A percentile compares a stretch with the other conserved stretches of the same genome.
Evolutionary conservation across 2,113 vertebrate genomes (phyloP).

Genomic region (Onychostoma macrolepis): DNA sequence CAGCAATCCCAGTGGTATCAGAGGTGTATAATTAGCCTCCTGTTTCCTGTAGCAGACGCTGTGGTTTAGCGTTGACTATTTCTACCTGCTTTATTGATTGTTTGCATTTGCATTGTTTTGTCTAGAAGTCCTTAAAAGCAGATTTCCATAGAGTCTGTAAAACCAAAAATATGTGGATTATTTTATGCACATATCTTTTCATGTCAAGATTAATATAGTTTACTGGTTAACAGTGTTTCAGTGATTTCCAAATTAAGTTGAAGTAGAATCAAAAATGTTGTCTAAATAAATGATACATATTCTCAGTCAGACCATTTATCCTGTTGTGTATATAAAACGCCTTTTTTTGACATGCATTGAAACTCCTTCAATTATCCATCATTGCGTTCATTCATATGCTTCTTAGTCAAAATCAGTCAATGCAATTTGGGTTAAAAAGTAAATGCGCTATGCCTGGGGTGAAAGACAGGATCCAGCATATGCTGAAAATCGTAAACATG

Average conservation of each 20-base stretch:
- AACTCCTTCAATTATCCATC: neutral
- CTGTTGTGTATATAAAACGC: neutral
- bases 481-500: conserved; percentile 17
- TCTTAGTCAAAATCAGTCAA: conserved; percentile 15
- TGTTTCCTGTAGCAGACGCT: conserved; percentile 66
- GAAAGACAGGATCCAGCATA: neutral
- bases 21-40: conserved; percentile 79
- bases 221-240: neutral
- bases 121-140: neutral
- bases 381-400: neutral
- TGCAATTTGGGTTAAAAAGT: neutral
- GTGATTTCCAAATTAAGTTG: neutral
- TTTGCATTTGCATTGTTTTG: neutral
- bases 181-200: neutral
- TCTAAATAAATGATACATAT: neutral
- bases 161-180: neutral
- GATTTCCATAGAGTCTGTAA: neutral
- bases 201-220: neutral
- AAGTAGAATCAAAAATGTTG: neutral
- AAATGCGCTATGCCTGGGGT: neutral
- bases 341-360: neutral
- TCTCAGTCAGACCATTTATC: conserved; percentile 4
- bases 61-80: conserved; percentile 51
- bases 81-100: neutral
- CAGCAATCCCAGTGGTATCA: conserved; percentile 62